Evolutionary conservation across 2,888 invertebrate genomes (phyloP), one percentile per base, ranked within the genome.

Genomic region (Synergus japonicus): DNA sequence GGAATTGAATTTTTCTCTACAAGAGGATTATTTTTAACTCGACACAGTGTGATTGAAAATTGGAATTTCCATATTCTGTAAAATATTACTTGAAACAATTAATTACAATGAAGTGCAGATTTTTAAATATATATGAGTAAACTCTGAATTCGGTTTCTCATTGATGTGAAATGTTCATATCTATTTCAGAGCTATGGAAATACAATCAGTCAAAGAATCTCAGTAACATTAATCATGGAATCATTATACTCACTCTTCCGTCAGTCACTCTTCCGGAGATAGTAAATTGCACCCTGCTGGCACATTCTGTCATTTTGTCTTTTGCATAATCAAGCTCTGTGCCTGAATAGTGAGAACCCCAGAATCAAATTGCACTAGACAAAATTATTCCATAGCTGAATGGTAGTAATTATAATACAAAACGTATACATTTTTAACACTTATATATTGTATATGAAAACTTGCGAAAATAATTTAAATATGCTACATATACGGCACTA

Each of bases 301-400:
- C n/a, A 69, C 49, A 69, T 69, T 69, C 69, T 46, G 49, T 69
- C 69, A 69, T 69, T 69, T 69, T 49, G 46, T 49, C 69, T 49
- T 18, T 46, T 69, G 69, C 69, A 69, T 69, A 69, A 69, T 69
- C 69, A 69, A 29, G 29, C 49, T 37, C 13, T 29, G 46, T 69
- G 49, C 4, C 69, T 69, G 69, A 49, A 29, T 46, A 69, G 49
- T 12, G 29, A 7, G n/a, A 69, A 69, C n/a, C 49, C 10, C 43
- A 69, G 29, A 69, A 10, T 8, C 44, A 67, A 46, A 49, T 22
- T 46, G 9, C 9, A 29, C 46, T 4, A 37, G 49, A 29, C 15
- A 29, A 44, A 37, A 69, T 9, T 15, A 69, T 69, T 49, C 8
- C 9, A 49, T 29, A 58, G n/a, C 3, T 18, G 18, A 4, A 8